Evolutionary conservation across 2,797 vertebrate species (phyloP).

Genomic region (Enteromius thamalakanensis): DNA sequence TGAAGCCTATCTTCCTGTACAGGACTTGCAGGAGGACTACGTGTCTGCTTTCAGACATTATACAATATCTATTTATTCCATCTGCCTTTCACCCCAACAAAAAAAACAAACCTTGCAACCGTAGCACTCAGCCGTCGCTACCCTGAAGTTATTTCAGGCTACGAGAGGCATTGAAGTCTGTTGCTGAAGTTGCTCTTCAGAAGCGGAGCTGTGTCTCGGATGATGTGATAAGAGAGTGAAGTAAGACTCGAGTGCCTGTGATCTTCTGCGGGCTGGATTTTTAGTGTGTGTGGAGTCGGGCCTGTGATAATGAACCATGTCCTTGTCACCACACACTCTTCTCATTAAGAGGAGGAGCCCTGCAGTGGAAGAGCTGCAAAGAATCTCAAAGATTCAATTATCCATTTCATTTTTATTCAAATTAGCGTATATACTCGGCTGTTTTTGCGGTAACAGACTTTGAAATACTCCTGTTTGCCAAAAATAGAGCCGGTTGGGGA

Average conservation of each 20-base stretch:
- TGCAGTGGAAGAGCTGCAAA: slow-evolving; percentile 29
- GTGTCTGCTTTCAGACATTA: slow-evolving; percentile 34
- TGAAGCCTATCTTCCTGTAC: slow-evolving; percentile 17
- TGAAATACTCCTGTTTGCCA: neutral
- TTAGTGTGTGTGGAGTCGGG: neutral
- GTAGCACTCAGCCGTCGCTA: slow-evolving; percentile 4
- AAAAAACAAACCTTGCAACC: neutral
- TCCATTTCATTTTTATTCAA: slow-evolving; percentile 6
- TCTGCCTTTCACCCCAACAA: neutral
- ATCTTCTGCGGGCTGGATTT: slow-evolving; percentile 25
- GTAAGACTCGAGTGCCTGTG: slow-evolving; percentile 35
- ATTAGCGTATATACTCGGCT: neutral
- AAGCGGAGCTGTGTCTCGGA: slow-evolving; percentile 30
- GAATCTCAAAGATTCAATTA: slow-evolving; percentile 25
- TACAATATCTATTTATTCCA: slow-evolving; percentile 32
- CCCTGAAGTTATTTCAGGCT: slow-evolving; percentile 39
- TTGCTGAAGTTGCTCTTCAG: slow-evolving; percentile 9
- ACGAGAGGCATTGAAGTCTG: slow-evolving; percentile 19
- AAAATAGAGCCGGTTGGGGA: neutral
- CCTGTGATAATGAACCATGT: slow-evolving; percentile 43
- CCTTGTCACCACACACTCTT: slow-evolving; percentile 33
- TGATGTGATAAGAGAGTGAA: slow-evolving; percentile 26
- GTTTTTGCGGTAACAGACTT: neutral
- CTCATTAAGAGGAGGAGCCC: slow-evolving; percentile 35
- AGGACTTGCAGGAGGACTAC: neutral